phyloP scores from a whole-genome alignment of 2,113 vertebrate genomes.

The Epinephelus cyanopodus region DNA sequence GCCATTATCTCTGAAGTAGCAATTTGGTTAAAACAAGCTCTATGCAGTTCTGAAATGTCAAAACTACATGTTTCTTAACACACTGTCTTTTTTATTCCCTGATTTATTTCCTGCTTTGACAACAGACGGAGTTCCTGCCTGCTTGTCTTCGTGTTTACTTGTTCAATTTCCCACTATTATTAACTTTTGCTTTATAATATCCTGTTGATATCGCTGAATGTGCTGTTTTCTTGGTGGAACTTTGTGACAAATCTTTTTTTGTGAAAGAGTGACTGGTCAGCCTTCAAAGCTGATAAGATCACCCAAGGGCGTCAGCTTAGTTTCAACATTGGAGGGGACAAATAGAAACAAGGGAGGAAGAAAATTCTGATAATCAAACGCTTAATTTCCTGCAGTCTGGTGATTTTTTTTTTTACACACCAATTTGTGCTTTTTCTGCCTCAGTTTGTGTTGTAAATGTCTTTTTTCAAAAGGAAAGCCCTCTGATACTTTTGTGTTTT shows the following conservation, averaged over 20 bases:
- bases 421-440: no score
- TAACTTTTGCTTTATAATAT: slow-evolving; percentile 34
- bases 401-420: no score
- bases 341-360: no score
- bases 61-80: background rate
- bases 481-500: no score
- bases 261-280: background rate
- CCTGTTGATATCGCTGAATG: background rate
- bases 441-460: no score
- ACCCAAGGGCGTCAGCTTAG: background rate
- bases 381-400: no score
- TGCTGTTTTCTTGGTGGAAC: background rate
- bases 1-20: background rate
- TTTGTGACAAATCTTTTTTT: background rate
- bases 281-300: background rate
- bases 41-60: slow-evolving; percentile 11
- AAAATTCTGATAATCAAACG: no score
- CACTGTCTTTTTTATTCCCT: background rate
- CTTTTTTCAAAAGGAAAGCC: no score
- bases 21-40: background rate
- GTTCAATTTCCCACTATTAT: slow-evolving; percentile 17
- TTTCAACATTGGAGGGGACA: no score
- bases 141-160: background rate
- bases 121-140: background rate
- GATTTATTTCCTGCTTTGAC: background rate